These are phyloP conservation scores for Euura saliciscinereae DNA, from an alignment of 1,140 invertebrate genomes.

Conservation along the genomic window DNA sequence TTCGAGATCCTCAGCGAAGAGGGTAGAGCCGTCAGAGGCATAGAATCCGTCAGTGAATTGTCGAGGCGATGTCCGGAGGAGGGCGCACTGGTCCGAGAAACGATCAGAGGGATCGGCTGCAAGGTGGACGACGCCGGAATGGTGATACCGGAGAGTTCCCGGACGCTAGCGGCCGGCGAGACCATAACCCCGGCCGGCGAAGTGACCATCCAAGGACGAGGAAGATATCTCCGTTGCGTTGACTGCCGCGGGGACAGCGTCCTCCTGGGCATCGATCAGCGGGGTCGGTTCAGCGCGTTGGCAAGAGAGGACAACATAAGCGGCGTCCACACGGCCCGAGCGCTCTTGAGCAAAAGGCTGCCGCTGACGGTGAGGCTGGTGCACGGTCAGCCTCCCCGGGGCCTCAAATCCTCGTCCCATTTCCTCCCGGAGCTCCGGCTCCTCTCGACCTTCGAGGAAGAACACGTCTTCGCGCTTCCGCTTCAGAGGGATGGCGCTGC, in stretches of 20 bases:
- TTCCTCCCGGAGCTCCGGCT: slow-evolving; percentile 85
- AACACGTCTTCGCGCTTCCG: slow-evolving; percentile 82
- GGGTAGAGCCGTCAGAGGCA: slow-evolving; percentile 85
- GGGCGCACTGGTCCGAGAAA: slow-evolving; percentile 84
- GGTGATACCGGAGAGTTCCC: slow-evolving; percentile 73
- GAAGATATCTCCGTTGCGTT: slow-evolving; percentile 83
- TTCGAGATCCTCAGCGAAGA: slow-evolving; percentile 95
- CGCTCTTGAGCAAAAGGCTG: slow-evolving; percentile 84
- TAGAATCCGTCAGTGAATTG: slow-evolving; percentile 86
- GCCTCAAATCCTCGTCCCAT: slow-evolving; percentile 77
- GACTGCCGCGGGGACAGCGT: slow-evolving; percentile 85
- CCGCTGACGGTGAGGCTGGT: slow-evolving; percentile 90
- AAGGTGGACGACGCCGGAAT: slow-evolving; percentile 68
- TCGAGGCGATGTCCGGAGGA: slow-evolving; percentile 76
- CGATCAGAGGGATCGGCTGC: slow-evolving; percentile 80
- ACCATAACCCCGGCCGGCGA: slow-evolving; percentile 79
- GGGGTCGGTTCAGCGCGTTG: slow-evolving; percentile 88
- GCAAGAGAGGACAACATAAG: slow-evolving; percentile 92
- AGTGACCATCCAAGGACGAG: slow-evolving; percentile 67
- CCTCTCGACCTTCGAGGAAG: slow-evolving; percentile 81
- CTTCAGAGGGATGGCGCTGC: slow-evolving; percentile 79
- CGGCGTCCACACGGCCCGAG: slow-evolving; percentile 87
- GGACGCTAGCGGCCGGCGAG: slow-evolving; percentile 71
- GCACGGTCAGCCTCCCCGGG: slow-evolving; percentile 82
- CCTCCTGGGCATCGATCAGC: slow-evolving; percentile 82